Conservation (phyloP, 2,888 invertebrate species). For the Acanthosepion esculentum region DNA sequence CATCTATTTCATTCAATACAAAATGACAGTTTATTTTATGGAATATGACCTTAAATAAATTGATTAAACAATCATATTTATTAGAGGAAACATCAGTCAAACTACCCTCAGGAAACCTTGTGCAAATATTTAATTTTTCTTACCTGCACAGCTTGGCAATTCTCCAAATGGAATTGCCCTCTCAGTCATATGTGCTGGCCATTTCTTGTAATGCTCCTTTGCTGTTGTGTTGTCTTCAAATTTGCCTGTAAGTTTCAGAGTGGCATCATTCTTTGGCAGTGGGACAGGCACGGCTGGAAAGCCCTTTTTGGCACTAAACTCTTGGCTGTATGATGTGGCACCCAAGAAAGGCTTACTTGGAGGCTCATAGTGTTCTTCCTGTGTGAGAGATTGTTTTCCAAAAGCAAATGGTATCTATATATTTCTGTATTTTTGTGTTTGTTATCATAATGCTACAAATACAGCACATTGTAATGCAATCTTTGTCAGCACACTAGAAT, state of each 20-base stretch:
- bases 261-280: conserved; percentile 53
- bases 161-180: conserved; percentile 67
- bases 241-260: conserved; percentile 58
- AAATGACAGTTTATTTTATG: no score
- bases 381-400: neutral
- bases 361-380: conserved; percentile 67
- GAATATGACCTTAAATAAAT: no score
- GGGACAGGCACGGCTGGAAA: conserved; percentile 54
- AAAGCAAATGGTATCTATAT: neutral
- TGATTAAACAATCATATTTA: neutral
- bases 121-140: neutral
- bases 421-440: no score
- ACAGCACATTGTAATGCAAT: no score
- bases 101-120: neutral
- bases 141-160: conserved; percentile 71
- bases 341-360: conserved; percentile 64
- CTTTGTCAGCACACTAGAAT: no score
- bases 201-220: conserved; percentile 68
- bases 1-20: no score
- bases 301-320: conserved; percentile 59
- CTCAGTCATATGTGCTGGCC: conserved; percentile 61
- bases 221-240: conserved; percentile 69
- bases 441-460: no score
- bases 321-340: conserved; percentile 64
- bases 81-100: neutral